Conservation (phyloP, 2,797 vertebrate species). For the Picus viridis region DNA sequence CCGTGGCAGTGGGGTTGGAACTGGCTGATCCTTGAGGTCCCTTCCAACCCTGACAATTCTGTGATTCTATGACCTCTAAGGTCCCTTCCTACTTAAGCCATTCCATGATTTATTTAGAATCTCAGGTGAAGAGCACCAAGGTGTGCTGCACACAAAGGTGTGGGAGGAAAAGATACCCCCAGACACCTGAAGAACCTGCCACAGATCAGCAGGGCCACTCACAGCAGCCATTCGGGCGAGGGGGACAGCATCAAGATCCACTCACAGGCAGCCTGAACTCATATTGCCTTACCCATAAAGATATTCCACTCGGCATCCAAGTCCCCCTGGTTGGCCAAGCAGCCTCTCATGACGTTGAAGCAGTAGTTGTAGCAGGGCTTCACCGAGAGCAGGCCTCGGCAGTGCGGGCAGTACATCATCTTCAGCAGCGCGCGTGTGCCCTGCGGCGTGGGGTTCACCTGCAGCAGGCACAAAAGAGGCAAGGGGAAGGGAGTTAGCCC, state of each 20-base stretch:
- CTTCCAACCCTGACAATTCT: too few species aligned
- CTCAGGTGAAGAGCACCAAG: not conserved
- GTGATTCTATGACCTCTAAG: too few species aligned
- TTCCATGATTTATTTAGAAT: not conserved
- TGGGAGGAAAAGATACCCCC: not conserved
- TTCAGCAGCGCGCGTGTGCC: constrained; percentile 90
- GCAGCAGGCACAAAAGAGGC: not conserved
- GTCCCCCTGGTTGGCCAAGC: constrained; percentile 95
- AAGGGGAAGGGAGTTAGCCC: not conserved
- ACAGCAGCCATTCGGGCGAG: not conserved
- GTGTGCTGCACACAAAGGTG: not conserved
- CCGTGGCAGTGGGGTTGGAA: too few species aligned
- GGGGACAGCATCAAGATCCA: rapidly evolving
- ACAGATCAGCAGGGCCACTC: not conserved
- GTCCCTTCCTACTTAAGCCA: too few species aligned
- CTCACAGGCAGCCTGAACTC: not conserved
- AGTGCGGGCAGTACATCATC: constrained; percentile 96
- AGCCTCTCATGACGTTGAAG: constrained; percentile 95
- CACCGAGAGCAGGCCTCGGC: constrained; percentile 89
- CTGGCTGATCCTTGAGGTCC: too few species aligned
- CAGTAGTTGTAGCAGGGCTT: constrained; percentile 98
- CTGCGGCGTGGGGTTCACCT: constrained; percentile 91
- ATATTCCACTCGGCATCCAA: constrained; percentile 95
- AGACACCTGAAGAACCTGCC: not conserved
- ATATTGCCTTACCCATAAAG: constrained; percentile 89